Base-by-base conservation (phyloP, 2,888 invertebrate species). In the Pomacea canaliculata region DNA sequence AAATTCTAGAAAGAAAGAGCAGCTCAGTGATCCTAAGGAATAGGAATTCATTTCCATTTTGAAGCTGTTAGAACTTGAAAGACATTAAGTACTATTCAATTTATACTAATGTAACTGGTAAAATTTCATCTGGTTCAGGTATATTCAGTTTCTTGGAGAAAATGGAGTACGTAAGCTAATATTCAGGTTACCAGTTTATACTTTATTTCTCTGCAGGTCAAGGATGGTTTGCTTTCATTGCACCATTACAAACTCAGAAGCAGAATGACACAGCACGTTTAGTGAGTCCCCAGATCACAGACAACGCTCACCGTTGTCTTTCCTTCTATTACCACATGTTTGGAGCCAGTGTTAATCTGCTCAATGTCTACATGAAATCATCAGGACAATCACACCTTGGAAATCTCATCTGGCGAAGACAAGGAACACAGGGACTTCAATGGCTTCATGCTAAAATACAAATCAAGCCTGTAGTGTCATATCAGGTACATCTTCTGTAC, bases 191-290 rank as follows among this genome's bases (percentile, higher is more conserved):
- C 51, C 2, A 13, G 10, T 56, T 56, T 16, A 56, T 56, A 8
- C 51, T 56, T 13, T 56, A 16, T 56, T 7, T 56, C 51, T 56
- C 16, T 68, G 3, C 76, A 83, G 82, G 70, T 51, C 63, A 81
- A 80, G 86, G 87, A 51, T 85, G 81, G 79, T 94, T 93, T 83
- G 91, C 93, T 1, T 93, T 89, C 86, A 93, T 93, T 66, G 93
- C 93, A 85, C 92, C 93, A 0, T 91, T 92, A 7, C 92, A 92
- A 82, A 93, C 93, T 1, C 89, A 93, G 66, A 84, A 92, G 79
- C 92, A 93, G 1, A 93, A 93, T 5, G 93, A 93, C 85, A 90
- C 91, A 60, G 93, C 93, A 0, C 88, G 92, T 77, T 90, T 94
- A 18, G 76, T 83, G 23, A 85, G 85, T 73, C 84, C 84, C 1